A percentile compares a stretch with the other conserved stretches of the same genome.
These are phyloP conservation scores for Notothenia rossii DNA, from an alignment of 2,113 vertebrate species.

Conservation along the genomic window DNA sequence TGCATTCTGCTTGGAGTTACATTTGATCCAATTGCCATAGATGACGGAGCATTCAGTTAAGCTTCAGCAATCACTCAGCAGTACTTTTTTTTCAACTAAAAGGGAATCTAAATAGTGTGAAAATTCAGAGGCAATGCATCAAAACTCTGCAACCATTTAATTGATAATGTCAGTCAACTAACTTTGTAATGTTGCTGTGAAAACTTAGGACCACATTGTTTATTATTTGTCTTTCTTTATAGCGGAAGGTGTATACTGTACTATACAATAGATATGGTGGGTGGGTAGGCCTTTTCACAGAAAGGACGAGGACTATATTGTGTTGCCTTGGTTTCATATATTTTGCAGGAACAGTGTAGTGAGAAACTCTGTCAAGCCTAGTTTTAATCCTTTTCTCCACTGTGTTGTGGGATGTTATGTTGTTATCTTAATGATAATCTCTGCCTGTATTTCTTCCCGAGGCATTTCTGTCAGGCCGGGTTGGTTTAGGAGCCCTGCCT, in stretches of 20 bases:
- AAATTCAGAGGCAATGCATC: slow-evolving; percentile 42
- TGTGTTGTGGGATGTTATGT: slow-evolving; percentile 78
- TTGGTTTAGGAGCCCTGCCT: slow-evolving; percentile 73
- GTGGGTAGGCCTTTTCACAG: slow-evolving; percentile 37
- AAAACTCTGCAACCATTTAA: slow-evolving; percentile 42
- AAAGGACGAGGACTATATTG: slow-evolving; percentile 28
- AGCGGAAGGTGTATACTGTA: not conserved
- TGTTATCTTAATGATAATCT: slow-evolving; percentile 85
- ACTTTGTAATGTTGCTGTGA: slow-evolving; percentile 21
- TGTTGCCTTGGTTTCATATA: slow-evolving; percentile 68
- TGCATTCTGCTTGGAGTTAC: slow-evolving; percentile 29
- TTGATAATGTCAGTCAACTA: slow-evolving; percentile 53
- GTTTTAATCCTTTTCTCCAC: slow-evolving; percentile 81
- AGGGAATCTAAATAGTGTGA: slow-evolving; percentile 43
- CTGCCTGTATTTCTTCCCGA: slow-evolving; percentile 77
- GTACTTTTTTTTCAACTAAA: slow-evolving; percentile 42
- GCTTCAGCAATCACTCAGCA: slow-evolving; percentile 43
- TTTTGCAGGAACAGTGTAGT: slow-evolving; percentile 67
- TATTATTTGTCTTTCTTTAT: slow-evolving; percentile 32
- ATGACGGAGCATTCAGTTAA: slow-evolving; percentile 56
- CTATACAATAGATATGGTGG: slow-evolving; percentile 29
- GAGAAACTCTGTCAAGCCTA: slow-evolving; percentile 70
- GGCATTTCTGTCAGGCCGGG: slow-evolving; percentile 76
- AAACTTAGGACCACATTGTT: slow-evolving; percentile 13
- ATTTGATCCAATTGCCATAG: slow-evolving; percentile 55